Evolutionary conservation across 2,888 invertebrate genomes (phyloP).

Genomic region (Ennomos fuscantarius): DNA sequence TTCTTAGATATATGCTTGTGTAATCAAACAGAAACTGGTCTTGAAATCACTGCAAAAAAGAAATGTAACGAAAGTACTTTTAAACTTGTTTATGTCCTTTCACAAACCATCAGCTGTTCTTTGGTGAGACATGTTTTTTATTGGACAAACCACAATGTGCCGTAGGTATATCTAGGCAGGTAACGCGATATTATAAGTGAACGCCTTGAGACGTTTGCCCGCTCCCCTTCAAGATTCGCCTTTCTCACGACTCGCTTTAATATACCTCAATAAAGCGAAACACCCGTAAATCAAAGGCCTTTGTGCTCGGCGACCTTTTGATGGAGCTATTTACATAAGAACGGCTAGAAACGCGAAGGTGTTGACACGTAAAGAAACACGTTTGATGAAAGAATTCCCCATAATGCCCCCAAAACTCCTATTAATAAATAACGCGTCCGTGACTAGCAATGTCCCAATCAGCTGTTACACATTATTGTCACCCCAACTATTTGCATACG

Average conservation of each 20-base stretch:
- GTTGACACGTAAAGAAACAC: conserved; percentile 78
- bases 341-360: conserved; percentile 81
- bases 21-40: conserved; percentile 10
- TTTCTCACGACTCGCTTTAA: conserved; percentile 81
- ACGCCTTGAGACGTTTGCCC: conserved; percentile 65
- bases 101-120: conserved; percentile 37
- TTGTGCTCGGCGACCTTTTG: conserved; percentile 75
- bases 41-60: conserved; percentile 8
- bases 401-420: conserved; percentile 46
- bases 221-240: conserved; percentile 63
- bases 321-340: conserved; percentile 75
- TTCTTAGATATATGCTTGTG: conserved; percentile 2
- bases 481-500: conserved; percentile 50
- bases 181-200: conserved; percentile 36
- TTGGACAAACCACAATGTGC: conserved; percentile 38
- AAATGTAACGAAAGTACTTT: conserved; percentile 24
- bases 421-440: conserved; percentile 54
- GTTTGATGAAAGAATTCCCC: conserved; percentile 53
- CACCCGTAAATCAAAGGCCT: conserved; percentile 79
- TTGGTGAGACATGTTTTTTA: conserved; percentile 32
- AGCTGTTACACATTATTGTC: conserved; percentile 57
- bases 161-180: conserved; percentile 38
- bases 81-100: conserved; percentile 21
- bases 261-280: conserved; percentile 74
- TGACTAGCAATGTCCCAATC: conserved; percentile 61